Conservation (phyloP, 2,888 invertebrate species). For the Aphidoletes aphidimyza region DNA sequence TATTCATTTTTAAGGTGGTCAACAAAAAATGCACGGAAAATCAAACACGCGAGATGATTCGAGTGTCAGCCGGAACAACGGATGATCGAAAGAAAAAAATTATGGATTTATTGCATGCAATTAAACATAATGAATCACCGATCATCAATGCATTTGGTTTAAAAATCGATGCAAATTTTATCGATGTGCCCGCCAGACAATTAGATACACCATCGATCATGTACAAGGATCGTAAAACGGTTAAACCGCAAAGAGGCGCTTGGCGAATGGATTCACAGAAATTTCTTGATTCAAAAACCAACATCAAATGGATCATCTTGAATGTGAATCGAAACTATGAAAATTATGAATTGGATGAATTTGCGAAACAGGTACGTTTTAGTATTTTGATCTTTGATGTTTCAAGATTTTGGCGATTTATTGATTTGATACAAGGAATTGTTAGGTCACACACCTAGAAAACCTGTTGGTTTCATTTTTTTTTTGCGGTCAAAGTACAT, state of each 20-base stretch:
- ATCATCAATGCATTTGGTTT: slow-evolving; percentile 85
- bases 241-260: slow-evolving; percentile 59
- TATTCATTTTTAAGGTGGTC: slow-evolving; percentile 66
- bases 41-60: slow-evolving; percentile 90
- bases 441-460: too few species aligned
- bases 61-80: slow-evolving; percentile 84
- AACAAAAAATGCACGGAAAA: slow-evolving; percentile 79
- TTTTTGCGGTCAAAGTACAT: too few species aligned
- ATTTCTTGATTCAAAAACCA: neutral
- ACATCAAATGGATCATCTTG: slow-evolving; percentile 64
- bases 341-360: slow-evolving; percentile 55
- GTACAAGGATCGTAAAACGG: slow-evolving; percentile 66
- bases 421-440: too few species aligned
- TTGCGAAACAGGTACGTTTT: slow-evolving; percentile 53
- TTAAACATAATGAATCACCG: slow-evolving; percentile 63
- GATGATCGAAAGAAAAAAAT: slow-evolving; percentile 83
- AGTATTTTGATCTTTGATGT: too few species aligned
- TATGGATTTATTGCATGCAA: slow-evolving; percentile 66
- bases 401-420: too few species aligned
- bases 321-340: neutral
- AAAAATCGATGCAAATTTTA: slow-evolving; percentile 78
- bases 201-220: slow-evolving; percentile 79
- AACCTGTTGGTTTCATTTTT: too few species aligned
- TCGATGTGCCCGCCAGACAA: slow-evolving; percentile 80
- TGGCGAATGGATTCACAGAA: neutral